These are phyloP conservation scores for Coregonus ussuriensis DNA, from an alignment of 2,797 vertebrate genomes.

Conservation along the genomic window DNA sequence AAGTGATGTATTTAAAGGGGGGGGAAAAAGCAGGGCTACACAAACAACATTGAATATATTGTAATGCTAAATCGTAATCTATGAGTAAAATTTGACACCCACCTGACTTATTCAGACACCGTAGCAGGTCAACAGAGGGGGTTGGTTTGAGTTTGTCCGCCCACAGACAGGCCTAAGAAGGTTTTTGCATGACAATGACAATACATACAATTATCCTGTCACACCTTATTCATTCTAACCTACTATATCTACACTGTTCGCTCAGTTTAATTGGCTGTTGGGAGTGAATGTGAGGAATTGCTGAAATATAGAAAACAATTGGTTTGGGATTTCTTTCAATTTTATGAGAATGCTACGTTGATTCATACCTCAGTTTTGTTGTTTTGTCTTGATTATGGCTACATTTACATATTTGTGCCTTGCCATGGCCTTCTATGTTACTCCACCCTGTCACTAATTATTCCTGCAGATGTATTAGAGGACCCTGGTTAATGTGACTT, in stretches of 20 bases:
- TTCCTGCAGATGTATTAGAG: constrained; percentile 2
- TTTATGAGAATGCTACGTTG: neutral
- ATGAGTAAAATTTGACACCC: neutral
- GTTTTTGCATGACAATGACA: constrained; percentile 24
- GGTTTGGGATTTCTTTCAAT: neutral
- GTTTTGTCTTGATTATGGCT: neutral
- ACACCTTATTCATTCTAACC: constrained; percentile 30
- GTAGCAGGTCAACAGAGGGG: neutral
- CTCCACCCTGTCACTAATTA: neutral
- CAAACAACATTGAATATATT: neutral
- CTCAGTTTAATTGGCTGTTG: neutral
- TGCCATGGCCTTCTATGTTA: neutral
- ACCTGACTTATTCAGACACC: neutral
- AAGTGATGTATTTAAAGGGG: neutral
- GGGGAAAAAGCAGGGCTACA: neutral
- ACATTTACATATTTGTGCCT: constrained; percentile 16
- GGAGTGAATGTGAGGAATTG: neutral
- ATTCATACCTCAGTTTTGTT: constrained; percentile 11
- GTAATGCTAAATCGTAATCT: neutral
- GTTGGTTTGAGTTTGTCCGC: constrained; percentile 11
- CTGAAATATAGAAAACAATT: neutral
- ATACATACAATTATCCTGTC: constrained; percentile 40
- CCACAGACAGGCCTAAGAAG: constrained; percentile 25
- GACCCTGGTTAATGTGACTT: constrained; percentile 7
- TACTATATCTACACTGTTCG: neutral